A percentile compares a stretch with the other conserved stretches of the same genome.
Evolutionary conservation across 2,888 invertebrate genomes (phyloP).

Genomic region (Patella depressa): DNA sequence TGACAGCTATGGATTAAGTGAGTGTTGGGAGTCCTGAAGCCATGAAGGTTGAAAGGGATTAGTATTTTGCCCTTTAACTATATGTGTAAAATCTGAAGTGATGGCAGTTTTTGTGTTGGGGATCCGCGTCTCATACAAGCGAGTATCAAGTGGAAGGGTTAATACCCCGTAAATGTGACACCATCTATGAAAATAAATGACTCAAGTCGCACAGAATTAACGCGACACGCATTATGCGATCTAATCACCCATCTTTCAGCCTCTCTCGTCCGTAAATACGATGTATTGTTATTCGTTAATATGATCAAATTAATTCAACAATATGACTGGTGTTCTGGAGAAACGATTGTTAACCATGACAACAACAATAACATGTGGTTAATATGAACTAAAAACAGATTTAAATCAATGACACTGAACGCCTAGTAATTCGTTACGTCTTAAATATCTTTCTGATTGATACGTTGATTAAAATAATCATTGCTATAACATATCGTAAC

Average conservation of each 20-base stretch:
- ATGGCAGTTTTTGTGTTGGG: not conserved
- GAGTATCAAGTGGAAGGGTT: not conserved
- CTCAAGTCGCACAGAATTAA: slow-evolving; percentile 7
- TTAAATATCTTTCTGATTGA: too few species aligned
- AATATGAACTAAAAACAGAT: not conserved
- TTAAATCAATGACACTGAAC: not conserved
- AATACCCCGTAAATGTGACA: not conserved
- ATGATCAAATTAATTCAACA: too few species aligned
- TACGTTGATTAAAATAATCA: not conserved
- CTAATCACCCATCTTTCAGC: not conserved
- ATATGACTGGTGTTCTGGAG: too few species aligned
- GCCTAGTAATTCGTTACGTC: too few species aligned
- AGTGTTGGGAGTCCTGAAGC: not conserved
- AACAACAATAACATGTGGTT: not conserved
- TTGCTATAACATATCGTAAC: too few species aligned
- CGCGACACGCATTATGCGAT: not conserved
- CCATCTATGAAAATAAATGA: slow-evolving; percentile 4
- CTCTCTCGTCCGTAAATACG: too few species aligned
- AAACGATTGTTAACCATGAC: too few species aligned
- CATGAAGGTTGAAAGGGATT: slow-evolving; percentile 3
- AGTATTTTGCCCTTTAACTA: not conserved
- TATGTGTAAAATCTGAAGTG: slow-evolving; percentile 1
- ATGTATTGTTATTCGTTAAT: too few species aligned
- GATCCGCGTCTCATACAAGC: too few species aligned
- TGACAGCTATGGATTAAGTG: too few species aligned